These are phyloP conservation scores for Xiphorhynchus erythropygius DNA, from an alignment of 2,797 vertebrate genomes.

Conservation along the genomic window DNA sequence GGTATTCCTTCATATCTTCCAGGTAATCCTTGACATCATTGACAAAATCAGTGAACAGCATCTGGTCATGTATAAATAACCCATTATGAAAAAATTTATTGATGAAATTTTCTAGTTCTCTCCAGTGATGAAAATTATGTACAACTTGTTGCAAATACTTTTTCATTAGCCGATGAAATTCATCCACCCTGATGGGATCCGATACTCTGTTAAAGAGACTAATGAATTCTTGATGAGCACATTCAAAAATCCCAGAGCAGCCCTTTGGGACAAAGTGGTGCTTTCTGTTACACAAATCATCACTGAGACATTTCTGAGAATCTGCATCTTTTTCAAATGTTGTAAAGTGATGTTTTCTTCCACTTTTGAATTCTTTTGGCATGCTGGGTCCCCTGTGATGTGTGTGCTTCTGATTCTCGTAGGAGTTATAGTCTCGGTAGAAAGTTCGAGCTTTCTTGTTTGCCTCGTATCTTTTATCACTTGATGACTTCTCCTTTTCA, in stretches of 20 bases:
- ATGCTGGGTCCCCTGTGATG: slow-evolving; percentile 65
- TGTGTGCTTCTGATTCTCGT: slow-evolving; percentile 69
- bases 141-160: slow-evolving; percentile 91
- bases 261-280: slow-evolving; percentile 73
- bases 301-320: slow-evolving; percentile 26
- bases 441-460: slow-evolving; percentile 72
- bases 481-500: slow-evolving; percentile 78
- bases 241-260: slow-evolving; percentile 86
- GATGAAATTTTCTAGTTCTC: slow-evolving; percentile 89
- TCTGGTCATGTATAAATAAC: slow-evolving; percentile 92
- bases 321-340: slow-evolving; percentile 34
- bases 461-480: slow-evolving; percentile 66
- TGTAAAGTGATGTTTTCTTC: slow-evolving; percentile 43
- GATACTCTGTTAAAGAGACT: slow-evolving; percentile 86
- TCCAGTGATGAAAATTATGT: slow-evolving; percentile 90
- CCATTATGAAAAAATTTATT: slow-evolving; percentile 90
- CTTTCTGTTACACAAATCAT: slow-evolving; percentile 39
- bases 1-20: slow-evolving; percentile 87
- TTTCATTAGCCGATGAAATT: slow-evolving; percentile 87
- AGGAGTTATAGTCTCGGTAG: slow-evolving; percentile 62
- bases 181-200: slow-evolving; percentile 87
- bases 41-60: slow-evolving; percentile 95
- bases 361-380: slow-evolving; percentile 31
- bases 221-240: slow-evolving; percentile 87
- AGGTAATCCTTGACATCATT: slow-evolving; percentile 90